Percentiles rank a stretch among this genome's conserved stretches.
Conservation (phyloP, 2,888 invertebrate genomes). For the Dynastes maya region DNA sequence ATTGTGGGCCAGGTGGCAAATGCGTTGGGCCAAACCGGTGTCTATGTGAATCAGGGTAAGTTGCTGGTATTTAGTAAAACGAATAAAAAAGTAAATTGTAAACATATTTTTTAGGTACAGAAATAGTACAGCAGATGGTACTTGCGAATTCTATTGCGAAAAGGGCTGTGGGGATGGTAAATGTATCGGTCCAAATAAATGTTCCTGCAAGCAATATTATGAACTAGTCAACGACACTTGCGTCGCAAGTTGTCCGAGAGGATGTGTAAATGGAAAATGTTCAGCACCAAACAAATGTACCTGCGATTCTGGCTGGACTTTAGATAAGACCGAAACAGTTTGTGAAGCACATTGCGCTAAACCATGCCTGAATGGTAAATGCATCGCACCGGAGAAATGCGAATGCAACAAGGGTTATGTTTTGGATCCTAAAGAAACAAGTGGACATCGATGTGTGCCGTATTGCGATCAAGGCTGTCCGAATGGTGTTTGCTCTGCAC, state of each 20-base stretch:
- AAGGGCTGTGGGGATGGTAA: constrained; percentile 69
- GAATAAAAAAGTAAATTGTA: constrained; percentile 4
- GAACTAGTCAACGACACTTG: constrained; percentile 62
- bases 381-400: constrained; percentile 68
- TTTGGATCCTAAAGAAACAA: constrained; percentile 63
- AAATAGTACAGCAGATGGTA: constrained; percentile 57
- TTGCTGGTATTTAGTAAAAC: not conserved
- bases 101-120: constrained; percentile 67
- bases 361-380: constrained; percentile 73
- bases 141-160: constrained; percentile 66
- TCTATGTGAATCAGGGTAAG: constrained; percentile 73
- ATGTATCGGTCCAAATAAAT: constrained; percentile 72
- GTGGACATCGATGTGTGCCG: constrained; percentile 70
- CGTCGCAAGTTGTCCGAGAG: constrained; percentile 67
- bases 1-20: constrained; percentile 73
- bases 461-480: constrained; percentile 81
- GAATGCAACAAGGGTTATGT: constrained; percentile 69
- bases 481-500: constrained; percentile 82
- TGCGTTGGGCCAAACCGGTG: constrained; percentile 75
- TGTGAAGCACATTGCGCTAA: constrained; percentile 70
- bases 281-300: constrained; percentile 73
- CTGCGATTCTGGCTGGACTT: constrained; percentile 71
- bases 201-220: constrained; percentile 71
- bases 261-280: constrained; percentile 72
- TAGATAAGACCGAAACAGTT: constrained; percentile 64